These are phyloP conservation scores for Magallana angulata DNA, from an alignment of 1,140 invertebrate species.

Conservation along the genomic window DNA sequence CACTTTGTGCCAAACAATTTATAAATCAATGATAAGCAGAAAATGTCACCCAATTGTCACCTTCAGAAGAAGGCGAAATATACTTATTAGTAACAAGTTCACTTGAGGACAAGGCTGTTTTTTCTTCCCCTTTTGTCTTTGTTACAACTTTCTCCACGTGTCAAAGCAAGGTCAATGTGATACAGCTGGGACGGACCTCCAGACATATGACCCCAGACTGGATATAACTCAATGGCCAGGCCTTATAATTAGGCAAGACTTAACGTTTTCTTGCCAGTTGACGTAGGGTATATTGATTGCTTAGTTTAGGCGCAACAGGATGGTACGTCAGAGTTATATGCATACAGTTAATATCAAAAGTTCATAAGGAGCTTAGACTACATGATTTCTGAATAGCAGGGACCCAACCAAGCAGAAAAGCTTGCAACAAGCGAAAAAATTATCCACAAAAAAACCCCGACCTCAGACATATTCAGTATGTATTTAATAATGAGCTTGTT, in stretches of 20 bases:
- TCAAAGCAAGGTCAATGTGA: not conserved
- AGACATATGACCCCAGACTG: not conserved
- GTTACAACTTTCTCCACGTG: not conserved
- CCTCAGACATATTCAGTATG: not conserved
- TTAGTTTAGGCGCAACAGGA: not conserved
- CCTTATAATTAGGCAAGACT: constrained; percentile 6
- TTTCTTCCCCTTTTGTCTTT: not conserved
- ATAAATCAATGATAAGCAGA: not conserved
- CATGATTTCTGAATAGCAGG: constrained; percentile 27
- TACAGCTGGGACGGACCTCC: constrained; percentile 3
- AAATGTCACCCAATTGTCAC: not conserved
- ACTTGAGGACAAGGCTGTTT: not conserved
- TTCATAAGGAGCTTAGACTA: constrained; percentile 26
- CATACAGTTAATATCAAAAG: constrained; percentile 10
- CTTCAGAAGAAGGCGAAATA: too few species aligned
- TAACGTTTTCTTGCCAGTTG: not conserved
- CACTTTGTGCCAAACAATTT: too few species aligned
- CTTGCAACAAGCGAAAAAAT: not conserved
- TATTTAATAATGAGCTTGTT: constrained; percentile 23
- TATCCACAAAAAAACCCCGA: not conserved
- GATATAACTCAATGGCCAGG: constrained; percentile 3
- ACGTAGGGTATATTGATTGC: constrained; percentile 17
- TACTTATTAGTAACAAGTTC: not conserved
- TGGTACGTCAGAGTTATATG: constrained; percentile 9
- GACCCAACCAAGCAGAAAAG: constrained; percentile 32